Conservation (phyloP, 2,888 invertebrate species). For the Trichogramma evanescens region DNA sequence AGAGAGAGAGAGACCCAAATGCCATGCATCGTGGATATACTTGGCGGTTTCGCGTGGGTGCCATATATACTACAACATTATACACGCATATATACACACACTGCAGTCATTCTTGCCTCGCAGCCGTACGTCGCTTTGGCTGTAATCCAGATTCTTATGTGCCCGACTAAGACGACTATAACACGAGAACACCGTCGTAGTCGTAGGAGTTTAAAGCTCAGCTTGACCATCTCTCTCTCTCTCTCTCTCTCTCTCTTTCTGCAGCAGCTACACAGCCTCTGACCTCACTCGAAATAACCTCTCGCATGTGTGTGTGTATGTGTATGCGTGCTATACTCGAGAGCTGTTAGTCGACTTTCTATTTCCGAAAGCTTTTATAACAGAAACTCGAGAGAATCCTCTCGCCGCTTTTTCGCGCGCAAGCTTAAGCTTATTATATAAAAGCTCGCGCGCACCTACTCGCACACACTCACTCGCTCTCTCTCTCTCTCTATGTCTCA, state of each 20-base stretch:
- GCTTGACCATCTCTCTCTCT: too few species aligned
- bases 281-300: constrained; percentile 47
- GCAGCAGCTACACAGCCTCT: constrained; percentile 40
- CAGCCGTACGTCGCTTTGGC: constrained; percentile 29
- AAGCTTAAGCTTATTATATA: not conserved
- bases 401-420: not conserved
- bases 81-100: not conserved
- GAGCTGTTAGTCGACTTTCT: constrained; percentile 16
- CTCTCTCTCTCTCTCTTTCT: too few species aligned
- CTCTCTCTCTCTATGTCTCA: too few species aligned
- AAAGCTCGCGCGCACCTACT: too few species aligned
- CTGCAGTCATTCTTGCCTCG: not conserved
- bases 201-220: too few species aligned
- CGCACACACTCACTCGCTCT: too few species aligned
- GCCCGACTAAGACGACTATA: constrained; percentile 1
- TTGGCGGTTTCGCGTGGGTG: constrained; percentile 22
- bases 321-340: constrained; percentile 16
- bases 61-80: constrained; percentile 16
- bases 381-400: not conserved
- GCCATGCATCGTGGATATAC: constrained; percentile 9
- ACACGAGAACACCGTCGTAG: constrained; percentile 41
- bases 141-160: constrained; percentile 32
- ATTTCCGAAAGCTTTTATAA: constrained; percentile 14
- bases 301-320: constrained; percentile 19
- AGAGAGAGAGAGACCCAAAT: not conserved